These are phyloP conservation scores for Anticlea derivata DNA, from an alignment of 2,888 invertebrate genomes.

Conservation along the genomic window DNA sequence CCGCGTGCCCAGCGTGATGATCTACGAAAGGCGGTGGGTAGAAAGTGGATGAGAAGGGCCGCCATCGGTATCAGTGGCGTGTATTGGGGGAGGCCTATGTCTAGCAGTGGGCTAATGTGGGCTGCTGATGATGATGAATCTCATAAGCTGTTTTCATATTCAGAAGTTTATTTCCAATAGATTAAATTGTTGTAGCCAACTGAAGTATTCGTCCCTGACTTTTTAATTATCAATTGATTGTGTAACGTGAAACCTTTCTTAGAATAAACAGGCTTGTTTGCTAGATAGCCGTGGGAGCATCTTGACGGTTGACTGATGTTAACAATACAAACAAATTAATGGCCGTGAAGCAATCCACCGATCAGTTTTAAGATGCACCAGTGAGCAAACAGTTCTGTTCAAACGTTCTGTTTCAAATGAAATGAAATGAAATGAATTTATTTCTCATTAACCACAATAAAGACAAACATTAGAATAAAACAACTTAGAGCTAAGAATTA, in stretches of 20 bases:
- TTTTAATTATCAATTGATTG: conserved; percentile 57
- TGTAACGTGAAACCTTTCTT: conserved; percentile 55
- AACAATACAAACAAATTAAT: conserved; percentile 74
- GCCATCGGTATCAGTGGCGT: too few relatives aligned
- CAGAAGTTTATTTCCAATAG: conserved; percentile 37
- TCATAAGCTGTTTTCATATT: conserved; percentile 43
- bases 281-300: conserved; percentile 66
- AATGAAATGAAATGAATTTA: too few relatives aligned
- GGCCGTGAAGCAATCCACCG: conserved; percentile 55
- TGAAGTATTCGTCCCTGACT: conserved; percentile 50
- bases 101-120: too few relatives aligned
- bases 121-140: too few relatives aligned
- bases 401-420: too few relatives aligned
- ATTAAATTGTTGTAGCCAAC: conserved; percentile 42
- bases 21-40: too few relatives aligned
- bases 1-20: too few relatives aligned
- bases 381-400: conserved; percentile 18
- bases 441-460: too few relatives aligned
- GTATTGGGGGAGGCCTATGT: too few relatives aligned
- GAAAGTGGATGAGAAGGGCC: too few relatives aligned
- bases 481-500: too few relatives aligned
- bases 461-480: too few relatives aligned
- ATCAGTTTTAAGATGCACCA: conserved; percentile 37
- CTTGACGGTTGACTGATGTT: conserved; percentile 77
- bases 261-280: conserved; percentile 54